Percentiles rank a stretch among this genome's conserved stretches.
phyloP scores from a whole-genome alignment of 2,113 vertebrate species.

The Mormyrus iriodes region DNA sequence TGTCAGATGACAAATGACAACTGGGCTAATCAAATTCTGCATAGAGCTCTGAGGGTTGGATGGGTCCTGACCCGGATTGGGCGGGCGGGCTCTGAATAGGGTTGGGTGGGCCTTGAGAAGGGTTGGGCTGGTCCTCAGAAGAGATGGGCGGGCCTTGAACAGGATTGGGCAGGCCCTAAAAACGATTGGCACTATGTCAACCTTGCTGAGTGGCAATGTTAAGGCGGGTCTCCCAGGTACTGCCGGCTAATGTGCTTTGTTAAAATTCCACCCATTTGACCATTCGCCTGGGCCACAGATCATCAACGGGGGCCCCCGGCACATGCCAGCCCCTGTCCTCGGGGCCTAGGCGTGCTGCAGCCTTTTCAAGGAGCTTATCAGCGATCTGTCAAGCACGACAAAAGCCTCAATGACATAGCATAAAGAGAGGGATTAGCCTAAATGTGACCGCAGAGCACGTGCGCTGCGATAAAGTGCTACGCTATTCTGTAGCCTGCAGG shows the following conservation, averaged over 20 bases:
- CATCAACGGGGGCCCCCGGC: not conserved
- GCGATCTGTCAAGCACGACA: not conserved
- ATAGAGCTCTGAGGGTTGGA: not conserved
- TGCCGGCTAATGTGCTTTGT: not conserved
- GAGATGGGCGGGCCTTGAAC: too few relatives aligned
- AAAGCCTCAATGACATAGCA: conserved; percentile 11
- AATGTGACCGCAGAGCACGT: not conserved
- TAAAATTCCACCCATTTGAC: not conserved
- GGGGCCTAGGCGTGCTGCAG: not conserved
- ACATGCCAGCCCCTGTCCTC: not conserved
- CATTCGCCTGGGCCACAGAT: not conserved
- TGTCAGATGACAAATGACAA: not conserved
- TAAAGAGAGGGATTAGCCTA: conserved; percentile 17
- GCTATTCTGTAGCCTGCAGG: not conserved
- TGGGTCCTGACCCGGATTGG: too few relatives aligned
- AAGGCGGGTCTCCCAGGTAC: not conserved
- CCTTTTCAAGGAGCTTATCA: not conserved
- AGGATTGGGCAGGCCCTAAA: not conserved
- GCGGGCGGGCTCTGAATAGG: too few relatives aligned
- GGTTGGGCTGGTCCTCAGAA: not conserved
- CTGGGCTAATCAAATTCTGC: too few relatives aligned
- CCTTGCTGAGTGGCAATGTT: not conserved
- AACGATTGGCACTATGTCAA: not conserved
- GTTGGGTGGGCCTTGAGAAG: too few relatives aligned
- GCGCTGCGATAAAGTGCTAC: not conserved